A percentile compares a stretch with the other conserved stretches of the same genome.
phyloP scores from a whole-genome alignment of 2,797 vertebrate genomes.

The Mormyrops boulengeri region DNA sequence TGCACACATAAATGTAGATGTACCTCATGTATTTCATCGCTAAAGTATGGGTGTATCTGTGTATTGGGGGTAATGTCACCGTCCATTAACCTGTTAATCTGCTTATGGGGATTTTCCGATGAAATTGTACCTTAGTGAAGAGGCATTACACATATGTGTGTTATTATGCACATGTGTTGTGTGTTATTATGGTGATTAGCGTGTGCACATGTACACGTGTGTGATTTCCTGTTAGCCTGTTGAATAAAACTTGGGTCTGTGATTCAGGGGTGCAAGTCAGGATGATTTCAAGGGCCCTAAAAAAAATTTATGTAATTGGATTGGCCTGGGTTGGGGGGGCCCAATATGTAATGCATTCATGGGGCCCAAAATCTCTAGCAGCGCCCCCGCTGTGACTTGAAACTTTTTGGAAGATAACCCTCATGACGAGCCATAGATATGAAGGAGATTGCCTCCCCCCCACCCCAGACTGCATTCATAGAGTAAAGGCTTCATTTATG shows the following conservation, averaged over 20 bases:
- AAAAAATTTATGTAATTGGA: neutral
- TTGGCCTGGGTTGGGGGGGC: neutral
- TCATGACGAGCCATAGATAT: neutral
- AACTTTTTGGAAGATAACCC: neutral
- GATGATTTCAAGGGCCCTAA: neutral
- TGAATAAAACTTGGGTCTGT: neutral
- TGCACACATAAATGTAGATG: neutral
- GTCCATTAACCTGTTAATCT: neutral
- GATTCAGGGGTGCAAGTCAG: neutral
- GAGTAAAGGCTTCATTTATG: constrained; percentile 33
- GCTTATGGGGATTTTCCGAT: neutral
- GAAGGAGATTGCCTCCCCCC: neutral
- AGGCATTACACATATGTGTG: neutral
- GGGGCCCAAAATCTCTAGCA: neutral
- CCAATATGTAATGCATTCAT: neutral
- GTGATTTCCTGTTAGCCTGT: neutral
- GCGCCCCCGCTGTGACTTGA: neutral
- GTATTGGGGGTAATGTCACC: neutral
- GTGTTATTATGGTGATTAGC: neutral
- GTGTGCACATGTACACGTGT: neutral
- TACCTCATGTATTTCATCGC: neutral
- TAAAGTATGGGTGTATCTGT: neutral
- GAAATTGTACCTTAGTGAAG: neutral
- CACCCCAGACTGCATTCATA: constrained; percentile 25
- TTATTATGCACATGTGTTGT: neutral